Conservation (phyloP, 2,113 vertebrate genomes). For the Corythornis vintsioides region DNA sequence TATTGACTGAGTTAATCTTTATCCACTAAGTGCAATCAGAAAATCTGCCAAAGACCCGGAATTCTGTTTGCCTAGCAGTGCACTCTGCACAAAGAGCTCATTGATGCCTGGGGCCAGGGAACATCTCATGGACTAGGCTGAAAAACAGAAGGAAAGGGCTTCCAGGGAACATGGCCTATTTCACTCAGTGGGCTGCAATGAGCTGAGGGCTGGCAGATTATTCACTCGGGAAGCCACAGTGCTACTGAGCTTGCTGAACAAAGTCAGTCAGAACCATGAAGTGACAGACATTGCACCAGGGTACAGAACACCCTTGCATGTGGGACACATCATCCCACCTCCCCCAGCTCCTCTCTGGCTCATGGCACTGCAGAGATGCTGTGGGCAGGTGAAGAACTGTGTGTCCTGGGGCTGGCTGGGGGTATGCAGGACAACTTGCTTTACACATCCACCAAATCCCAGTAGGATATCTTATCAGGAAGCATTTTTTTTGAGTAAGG, state of each 20-base stretch:
- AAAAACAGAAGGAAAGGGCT: neutral
- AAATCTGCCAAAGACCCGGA: neutral
- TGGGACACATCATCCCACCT: neutral
- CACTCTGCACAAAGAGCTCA: neutral
- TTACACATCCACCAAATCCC: neutral
- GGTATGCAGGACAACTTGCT: neutral
- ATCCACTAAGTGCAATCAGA: neutral
- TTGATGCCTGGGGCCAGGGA: neutral
- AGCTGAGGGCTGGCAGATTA: neutral
- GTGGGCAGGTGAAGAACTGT: neutral
- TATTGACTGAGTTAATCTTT: neutral
- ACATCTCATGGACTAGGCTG: neutral
- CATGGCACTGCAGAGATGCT: neutral
- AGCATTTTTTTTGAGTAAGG: neutral
- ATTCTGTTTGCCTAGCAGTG: neutral
- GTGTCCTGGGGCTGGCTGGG: neutral
- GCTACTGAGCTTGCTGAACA: neutral
- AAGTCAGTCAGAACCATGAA: neutral
- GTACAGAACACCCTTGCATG: fast-evolving
- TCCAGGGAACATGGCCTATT: neutral
- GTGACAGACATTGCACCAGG: neutral
- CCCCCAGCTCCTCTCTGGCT: fast-evolving
- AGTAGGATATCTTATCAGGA: fast-evolving
- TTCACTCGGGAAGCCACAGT: neutral
- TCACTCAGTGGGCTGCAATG: neutral